Percentiles rank a stretch among this genome's conserved stretches.
Evolutionary conservation across 2,113 vertebrate genomes (phyloP).

Genomic region (Seriola aureovittata): DNA sequence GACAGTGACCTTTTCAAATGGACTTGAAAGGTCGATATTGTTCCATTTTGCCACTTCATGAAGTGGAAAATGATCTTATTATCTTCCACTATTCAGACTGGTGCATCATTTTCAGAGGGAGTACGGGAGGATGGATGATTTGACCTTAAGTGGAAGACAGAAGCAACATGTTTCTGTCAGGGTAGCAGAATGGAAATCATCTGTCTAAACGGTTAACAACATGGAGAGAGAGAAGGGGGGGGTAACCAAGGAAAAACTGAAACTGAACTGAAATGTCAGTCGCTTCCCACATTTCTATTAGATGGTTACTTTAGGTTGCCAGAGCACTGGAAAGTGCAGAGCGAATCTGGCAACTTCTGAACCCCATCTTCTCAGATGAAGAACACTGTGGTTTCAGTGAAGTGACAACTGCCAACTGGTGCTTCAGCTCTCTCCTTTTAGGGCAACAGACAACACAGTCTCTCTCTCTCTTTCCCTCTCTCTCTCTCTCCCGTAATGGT

Average conservation of each 20-base stretch:
- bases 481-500: conserved; percentile 20
- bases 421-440: conserved; percentile 64
- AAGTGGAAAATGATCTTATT: conserved; percentile 39
- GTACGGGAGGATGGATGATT: conserved; percentile 21
- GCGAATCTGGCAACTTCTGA: conserved; percentile 64
- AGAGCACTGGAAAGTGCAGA: conserved; percentile 69
- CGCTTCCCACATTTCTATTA: conserved; percentile 74
- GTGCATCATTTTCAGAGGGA: not conserved
- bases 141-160: conserved; percentile 36
- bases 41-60: conserved; percentile 23
- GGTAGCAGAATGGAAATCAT: conserved; percentile 57
- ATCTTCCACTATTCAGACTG: not conserved
- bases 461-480: conserved; percentile 24
- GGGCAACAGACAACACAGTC: conserved; percentile 38
- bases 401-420: conserved; percentile 68
- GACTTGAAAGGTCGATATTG: conserved; percentile 5
- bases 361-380: conserved; percentile 53
- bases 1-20: conserved; percentile 54
- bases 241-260: conserved; percentile 71
- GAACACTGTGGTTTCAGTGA: conserved; percentile 68
- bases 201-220: conserved; percentile 65
- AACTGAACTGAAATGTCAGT: conserved; percentile 74
- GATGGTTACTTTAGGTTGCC: conserved; percentile 59
- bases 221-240: conserved; percentile 6
- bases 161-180: conserved; percentile 42